phyloP scores from a whole-genome alignment of 1,140 invertebrate species.

The Tetramorium alpestre region DNA sequence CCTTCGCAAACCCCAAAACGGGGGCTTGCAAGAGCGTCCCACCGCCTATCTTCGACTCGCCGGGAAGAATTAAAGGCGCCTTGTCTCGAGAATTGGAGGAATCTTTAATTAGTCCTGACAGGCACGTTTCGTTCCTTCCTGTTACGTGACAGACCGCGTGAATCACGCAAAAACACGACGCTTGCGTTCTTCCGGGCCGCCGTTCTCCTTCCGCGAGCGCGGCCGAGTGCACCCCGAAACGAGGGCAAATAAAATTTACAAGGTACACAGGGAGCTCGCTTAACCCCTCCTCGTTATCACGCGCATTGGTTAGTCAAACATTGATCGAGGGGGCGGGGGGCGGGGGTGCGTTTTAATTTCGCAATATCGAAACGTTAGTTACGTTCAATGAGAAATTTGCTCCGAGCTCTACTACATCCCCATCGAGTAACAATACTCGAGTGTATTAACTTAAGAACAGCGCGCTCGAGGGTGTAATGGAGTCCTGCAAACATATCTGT shows the following conservation, averaged over 20 bases:
- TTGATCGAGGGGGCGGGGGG: constrained; percentile 30
- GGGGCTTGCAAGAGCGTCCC: not conserved
- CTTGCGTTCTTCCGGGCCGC: not conserved
- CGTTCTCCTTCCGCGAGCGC: not conserved
- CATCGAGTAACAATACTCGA: constrained; percentile 27
- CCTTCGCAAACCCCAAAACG: not conserved
- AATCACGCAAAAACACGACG: constrained; percentile 54
- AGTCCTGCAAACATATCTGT: not conserved
- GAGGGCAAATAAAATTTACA: constrained; percentile 50
- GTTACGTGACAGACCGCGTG: constrained; percentile 53
- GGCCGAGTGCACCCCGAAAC: constrained; percentile 30
- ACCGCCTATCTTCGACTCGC: constrained; percentile 8
- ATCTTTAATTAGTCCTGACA: constrained; percentile 76
- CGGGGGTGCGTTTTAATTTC: constrained; percentile 51
- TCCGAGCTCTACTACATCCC: not conserved
- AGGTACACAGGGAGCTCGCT: constrained; percentile 37
- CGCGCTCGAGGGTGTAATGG: not conserved
- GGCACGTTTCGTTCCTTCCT: constrained; percentile 50
- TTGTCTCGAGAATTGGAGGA: constrained; percentile 65
- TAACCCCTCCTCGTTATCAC: constrained; percentile 45
- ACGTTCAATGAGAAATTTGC: constrained; percentile 42
- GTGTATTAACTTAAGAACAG: constrained; percentile 36
- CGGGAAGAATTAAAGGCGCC: constrained; percentile 68
- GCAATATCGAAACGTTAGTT: constrained; percentile 34
- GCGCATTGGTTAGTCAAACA: constrained; percentile 48